Evolutionary conservation across 2,888 invertebrate species (phyloP).

Genomic region (Acleris emargana): DNA sequence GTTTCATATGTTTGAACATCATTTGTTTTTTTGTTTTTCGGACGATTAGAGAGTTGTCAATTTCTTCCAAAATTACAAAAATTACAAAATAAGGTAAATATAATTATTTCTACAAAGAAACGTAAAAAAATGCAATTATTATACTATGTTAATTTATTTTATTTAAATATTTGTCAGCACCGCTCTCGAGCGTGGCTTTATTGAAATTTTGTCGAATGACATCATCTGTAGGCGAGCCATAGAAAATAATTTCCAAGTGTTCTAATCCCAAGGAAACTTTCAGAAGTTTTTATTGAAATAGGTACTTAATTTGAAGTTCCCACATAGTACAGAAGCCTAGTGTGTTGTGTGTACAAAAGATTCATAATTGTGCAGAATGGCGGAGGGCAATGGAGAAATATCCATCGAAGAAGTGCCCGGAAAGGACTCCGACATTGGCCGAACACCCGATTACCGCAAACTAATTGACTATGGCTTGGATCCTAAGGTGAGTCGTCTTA

Average conservation of each 20-base stretch:
- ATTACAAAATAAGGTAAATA: conserved; percentile 83
- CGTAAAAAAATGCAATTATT: conserved; percentile 7
- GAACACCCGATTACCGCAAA: conserved; percentile 96
- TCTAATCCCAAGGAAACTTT: conserved; percentile 39
- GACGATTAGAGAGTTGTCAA: conserved; percentile 80
- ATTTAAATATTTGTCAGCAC: conserved; percentile 49
- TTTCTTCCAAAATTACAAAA: conserved; percentile 84
- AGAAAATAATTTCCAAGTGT: conserved; percentile 53
- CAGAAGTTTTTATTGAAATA: conserved; percentile 46
- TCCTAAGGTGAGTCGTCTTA: conserved; percentile 87
- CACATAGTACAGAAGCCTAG: conserved; percentile 52
- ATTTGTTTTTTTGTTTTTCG: conserved; percentile 85
- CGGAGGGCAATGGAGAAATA: conserved; percentile 94
- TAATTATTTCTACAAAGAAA: conserved; percentile 47
- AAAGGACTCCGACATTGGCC: conserved; percentile 87
- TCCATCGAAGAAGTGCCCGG: conserved; percentile 88
- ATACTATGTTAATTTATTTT: conserved; percentile 9
- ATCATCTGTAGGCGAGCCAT: conserved; percentile 70
- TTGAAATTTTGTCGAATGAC: conserved; percentile 73
- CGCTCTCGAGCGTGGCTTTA: conserved; percentile 71
- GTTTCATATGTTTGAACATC: conserved; percentile 83
- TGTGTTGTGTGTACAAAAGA: conserved; percentile 72
- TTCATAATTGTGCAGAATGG: conserved; percentile 87
- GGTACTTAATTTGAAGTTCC: conserved; percentile 16
- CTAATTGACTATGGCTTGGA: conserved; percentile 97